Evolutionary conservation across 2,888 invertebrate species (phyloP).

Genomic region (Eupsilia transversa): DNA sequence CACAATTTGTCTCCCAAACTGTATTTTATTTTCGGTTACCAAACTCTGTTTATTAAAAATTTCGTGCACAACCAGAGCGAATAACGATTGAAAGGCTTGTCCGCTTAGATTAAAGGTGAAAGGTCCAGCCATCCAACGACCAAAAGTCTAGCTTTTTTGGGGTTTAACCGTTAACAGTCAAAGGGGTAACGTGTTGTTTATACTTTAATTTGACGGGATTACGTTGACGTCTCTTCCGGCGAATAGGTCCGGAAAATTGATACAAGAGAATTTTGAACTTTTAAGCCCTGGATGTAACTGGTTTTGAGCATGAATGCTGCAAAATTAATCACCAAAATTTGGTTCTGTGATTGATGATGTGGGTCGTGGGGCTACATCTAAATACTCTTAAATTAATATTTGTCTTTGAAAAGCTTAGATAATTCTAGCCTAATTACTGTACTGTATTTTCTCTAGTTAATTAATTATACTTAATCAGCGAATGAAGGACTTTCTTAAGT

Average conservation of each 20-base stretch:
- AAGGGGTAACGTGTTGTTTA: slow-evolving; percentile 46
- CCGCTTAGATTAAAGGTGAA: slow-evolving; percentile 46
- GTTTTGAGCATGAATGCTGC: slow-evolving; percentile 29
- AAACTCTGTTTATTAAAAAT: slow-evolving; percentile 28
- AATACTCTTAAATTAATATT: slow-evolving; percentile 26
- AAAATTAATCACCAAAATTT: slow-evolving; percentile 33
- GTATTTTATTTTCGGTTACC: slow-evolving; percentile 19
- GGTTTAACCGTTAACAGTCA: slow-evolving; percentile 39
- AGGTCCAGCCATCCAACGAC: slow-evolving; percentile 12
- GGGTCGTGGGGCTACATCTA: not conserved
- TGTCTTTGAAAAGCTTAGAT: slow-evolving; percentile 3
- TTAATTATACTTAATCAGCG: slow-evolving; percentile 23
- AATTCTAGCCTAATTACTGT: slow-evolving; percentile 6
- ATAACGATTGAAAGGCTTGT: slow-evolving; percentile 28
- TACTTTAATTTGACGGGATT: slow-evolving; percentile 57
- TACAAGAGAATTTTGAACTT: slow-evolving; percentile 37
- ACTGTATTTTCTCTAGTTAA: slow-evolving; percentile 21
- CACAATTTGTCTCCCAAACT: not conserved
- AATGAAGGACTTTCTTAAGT: slow-evolving; percentile 5
- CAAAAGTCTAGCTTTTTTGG: slow-evolving; percentile 49
- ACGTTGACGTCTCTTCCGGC: slow-evolving; percentile 14
- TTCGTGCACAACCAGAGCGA: slow-evolving; percentile 36
- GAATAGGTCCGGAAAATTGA: slow-evolving; percentile 28
- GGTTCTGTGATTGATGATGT: slow-evolving; percentile 16
- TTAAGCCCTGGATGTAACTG: slow-evolving; percentile 41